Percentiles rank a stretch among this genome's conserved stretches.
phyloP scores from a whole-genome alignment of 2,113 vertebrate species.

The Colinus virginianus region DNA sequence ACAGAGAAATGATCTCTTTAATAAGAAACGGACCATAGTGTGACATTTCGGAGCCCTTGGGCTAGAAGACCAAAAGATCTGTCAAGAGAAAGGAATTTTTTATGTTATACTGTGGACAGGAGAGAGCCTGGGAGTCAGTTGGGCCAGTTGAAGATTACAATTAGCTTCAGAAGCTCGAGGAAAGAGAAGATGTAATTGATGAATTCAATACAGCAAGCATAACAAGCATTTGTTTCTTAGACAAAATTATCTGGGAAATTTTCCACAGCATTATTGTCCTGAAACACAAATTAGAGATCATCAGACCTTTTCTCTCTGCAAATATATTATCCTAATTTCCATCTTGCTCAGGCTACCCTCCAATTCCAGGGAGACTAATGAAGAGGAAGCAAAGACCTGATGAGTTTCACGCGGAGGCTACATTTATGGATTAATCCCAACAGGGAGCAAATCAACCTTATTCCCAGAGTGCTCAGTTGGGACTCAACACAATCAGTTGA shows the following conservation, averaged over 20 bases:
- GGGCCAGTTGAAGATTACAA: not conserved
- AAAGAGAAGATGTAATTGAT: conserved; percentile 30
- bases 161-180: conserved; percentile 39
- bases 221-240: conserved; percentile 17
- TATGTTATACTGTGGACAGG: not conserved
- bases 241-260: conserved; percentile 37
- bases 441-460: conserved; percentile 74
- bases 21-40: conserved; percentile 20
- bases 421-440: conserved; percentile 79
- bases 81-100: conserved; percentile 58
- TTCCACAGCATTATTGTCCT: conserved; percentile 30
- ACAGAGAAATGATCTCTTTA: conserved; percentile 26
- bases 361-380: conserved; percentile 70
- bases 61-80: conserved; percentile 54
- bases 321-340: conserved; percentile 72
- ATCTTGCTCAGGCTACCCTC: conserved; percentile 54
- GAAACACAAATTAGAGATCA: conserved; percentile 15
- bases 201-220: not conserved
- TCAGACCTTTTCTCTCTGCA: conserved; percentile 48
- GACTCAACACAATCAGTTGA: conserved; percentile 32
- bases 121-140: conserved; percentile 9
- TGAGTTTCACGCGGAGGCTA: conserved; percentile 72
- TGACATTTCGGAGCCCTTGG: conserved; percentile 45
- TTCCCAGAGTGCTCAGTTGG: conserved; percentile 52
- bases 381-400: conserved; percentile 71